Conservation (phyloP, 1,140 invertebrate species). For the Pomacea maculata region DNA sequence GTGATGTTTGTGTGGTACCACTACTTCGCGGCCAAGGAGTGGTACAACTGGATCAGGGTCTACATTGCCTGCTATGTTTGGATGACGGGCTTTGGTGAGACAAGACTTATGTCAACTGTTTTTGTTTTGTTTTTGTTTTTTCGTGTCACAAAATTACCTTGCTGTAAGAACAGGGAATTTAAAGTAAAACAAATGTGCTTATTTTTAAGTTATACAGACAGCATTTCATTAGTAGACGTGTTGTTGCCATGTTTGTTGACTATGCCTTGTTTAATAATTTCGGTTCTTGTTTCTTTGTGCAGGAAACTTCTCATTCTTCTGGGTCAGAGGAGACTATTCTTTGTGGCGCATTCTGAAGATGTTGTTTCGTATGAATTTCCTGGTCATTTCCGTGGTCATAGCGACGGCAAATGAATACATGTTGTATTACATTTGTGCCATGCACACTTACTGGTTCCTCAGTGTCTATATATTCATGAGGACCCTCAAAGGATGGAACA, state of each 20-base stretch:
- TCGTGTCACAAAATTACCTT: no score
- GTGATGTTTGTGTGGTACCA: conserved; percentile 59
- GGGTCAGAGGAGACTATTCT: conserved; percentile 50
- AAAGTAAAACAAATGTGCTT: no score
- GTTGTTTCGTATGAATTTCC: conserved; percentile 56
- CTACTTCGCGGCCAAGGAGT: conserved; percentile 53
- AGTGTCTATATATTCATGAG: conserved; percentile 52
- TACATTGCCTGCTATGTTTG: conserved; percentile 57
- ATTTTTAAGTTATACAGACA: no score
- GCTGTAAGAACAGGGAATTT: no score
- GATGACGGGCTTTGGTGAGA: conserved; percentile 57
- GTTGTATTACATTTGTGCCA: conserved; percentile 58
- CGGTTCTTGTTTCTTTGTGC: conserved; percentile 21
- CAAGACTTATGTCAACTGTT: no score
- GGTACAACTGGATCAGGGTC: conserved; percentile 57
- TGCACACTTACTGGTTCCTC: conserved; percentile 60
- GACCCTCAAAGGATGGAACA: conserved; percentile 44
- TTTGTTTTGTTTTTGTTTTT: no score
- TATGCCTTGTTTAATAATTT: background rate
- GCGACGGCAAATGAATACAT: conserved; percentile 51
- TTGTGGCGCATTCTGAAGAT: conserved; percentile 52
- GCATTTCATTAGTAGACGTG: no score
- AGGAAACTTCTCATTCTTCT: conserved; percentile 60
- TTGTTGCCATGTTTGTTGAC: background rate
- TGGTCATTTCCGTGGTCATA: conserved; percentile 44